These are phyloP conservation scores for Patiria miniata DNA, from an alignment of 35 echinoderm and acorn worm genomes.

Conservation along the genomic window DNA sequence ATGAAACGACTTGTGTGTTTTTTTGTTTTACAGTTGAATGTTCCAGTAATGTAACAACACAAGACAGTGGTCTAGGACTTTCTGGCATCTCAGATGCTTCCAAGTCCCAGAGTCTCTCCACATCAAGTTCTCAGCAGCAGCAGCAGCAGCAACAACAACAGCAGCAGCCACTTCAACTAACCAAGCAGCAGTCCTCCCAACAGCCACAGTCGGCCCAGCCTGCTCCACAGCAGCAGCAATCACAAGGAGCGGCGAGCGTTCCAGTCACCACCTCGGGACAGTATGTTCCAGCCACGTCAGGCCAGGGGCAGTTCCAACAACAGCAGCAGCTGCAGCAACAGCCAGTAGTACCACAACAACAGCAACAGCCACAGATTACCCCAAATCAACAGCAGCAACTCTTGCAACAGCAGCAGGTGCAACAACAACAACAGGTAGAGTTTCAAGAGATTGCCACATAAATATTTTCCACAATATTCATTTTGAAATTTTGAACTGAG, in stretches of 20 bases:
- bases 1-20: no score
- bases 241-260: neutral
- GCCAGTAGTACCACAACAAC: constrained; percentile 42
- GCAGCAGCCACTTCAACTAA: constrained; percentile 22
- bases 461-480: no score
- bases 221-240: constrained; percentile 25
- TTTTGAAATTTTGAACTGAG: no score
- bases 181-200: constrained; percentile 26
- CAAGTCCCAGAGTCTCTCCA: constrained; percentile 19
- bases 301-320: constrained; percentile 39
- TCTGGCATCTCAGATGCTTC: constrained; percentile 33
- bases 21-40: neutral
- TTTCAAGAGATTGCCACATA: neutral
- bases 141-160: constrained; percentile 37
- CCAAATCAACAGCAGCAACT: constrained; percentile 40
- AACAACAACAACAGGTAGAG: constrained; percentile 28
- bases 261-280: neutral
- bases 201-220: constrained; percentile 35
- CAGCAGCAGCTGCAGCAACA: constrained; percentile 54
- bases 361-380: constrained; percentile 47
- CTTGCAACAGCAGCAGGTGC: constrained; percentile 42
- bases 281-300: constrained; percentile 17
- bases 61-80: constrained; percentile 57
- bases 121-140: constrained; percentile 22
- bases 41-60: constrained; percentile 29